A percentile compares a stretch with the other conserved stretches of the same genome.
Evolutionary conservation across 2,888 invertebrate species (phyloP).

Genomic region (Gymnocheta viridis): DNA sequence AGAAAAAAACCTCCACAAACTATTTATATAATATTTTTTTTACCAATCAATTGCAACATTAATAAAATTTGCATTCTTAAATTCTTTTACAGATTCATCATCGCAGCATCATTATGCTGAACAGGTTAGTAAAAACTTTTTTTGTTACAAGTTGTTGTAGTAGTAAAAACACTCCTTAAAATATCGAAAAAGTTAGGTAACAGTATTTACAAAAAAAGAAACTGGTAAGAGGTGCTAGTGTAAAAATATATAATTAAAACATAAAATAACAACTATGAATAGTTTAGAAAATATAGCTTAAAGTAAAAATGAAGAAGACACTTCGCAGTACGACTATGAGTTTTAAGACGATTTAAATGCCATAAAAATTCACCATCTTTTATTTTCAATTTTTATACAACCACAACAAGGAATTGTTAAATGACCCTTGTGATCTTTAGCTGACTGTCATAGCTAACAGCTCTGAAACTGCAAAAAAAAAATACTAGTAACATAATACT

Average conservation of each 20-base stretch:
- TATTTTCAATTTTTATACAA: not conserved
- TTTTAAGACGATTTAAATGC: conserved; percentile 57
- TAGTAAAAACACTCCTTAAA: conserved; percentile 64
- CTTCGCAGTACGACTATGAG: conserved; percentile 1
- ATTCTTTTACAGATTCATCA: conserved; percentile 64
- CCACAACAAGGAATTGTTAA: conserved; percentile 33
- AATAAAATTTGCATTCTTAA: conserved; percentile 45
- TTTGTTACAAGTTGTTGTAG: not conserved
- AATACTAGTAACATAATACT: not conserved
- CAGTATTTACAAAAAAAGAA: not conserved
- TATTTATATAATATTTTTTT: conserved; percentile 19
- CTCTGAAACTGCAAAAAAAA: not conserved
- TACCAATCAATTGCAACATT: conserved; percentile 36
- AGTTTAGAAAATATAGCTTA: not conserved
- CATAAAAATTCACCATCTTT: conserved; percentile 41
- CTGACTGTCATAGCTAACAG: conserved; percentile 55
- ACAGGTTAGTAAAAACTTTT: conserved; percentile 32
- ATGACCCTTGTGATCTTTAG: conserved; percentile 67
- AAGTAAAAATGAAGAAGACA: conserved; percentile 52
- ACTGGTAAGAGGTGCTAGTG: conserved; percentile 3
- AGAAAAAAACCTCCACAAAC: conserved; percentile 38
- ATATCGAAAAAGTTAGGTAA: conserved; percentile 48
- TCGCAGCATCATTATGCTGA: conserved; percentile 35
- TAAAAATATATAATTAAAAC: conserved; percentile 64
- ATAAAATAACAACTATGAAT: conserved; percentile 49